Conservation (phyloP, 2,113 vertebrate genomes). For the Seriola rivoliana region DNA sequence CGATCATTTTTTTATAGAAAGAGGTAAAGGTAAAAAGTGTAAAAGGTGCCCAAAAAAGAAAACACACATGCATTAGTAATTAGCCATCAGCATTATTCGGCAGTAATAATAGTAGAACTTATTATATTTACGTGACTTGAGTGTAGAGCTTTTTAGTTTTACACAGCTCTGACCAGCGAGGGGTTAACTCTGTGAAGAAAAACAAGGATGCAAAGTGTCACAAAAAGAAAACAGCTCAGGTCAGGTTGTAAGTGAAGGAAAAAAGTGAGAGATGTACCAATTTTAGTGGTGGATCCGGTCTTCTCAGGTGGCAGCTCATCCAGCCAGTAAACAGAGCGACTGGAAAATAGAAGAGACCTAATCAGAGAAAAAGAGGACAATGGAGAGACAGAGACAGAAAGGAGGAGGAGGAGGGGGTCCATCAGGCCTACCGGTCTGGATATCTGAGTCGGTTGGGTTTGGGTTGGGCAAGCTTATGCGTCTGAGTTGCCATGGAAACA, state of each 20-base stretch:
- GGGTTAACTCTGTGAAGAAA: conserved; percentile 65
- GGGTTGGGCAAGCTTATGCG: conserved; percentile 68
- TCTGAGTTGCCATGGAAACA: conserved; percentile 72
- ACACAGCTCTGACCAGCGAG: conserved; percentile 69
- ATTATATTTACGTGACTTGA: conserved; percentile 66
- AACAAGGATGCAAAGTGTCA: background rate
- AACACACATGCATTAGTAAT: background rate
- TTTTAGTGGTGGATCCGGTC: conserved; percentile 44
- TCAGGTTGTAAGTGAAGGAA: background rate
- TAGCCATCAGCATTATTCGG: background rate
- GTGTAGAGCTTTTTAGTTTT: conserved; percentile 49
- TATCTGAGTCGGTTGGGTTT: conserved; percentile 73
- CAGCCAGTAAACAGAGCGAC: conserved; percentile 83
- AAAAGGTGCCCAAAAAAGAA: background rate
- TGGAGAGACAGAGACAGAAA: too few species aligned
- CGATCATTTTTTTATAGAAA: background rate
- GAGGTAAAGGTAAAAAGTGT: background rate
- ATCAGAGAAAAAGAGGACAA: background rate
- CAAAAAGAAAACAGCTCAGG: background rate
- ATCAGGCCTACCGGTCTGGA: conserved; percentile 74
- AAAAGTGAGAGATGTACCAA: conserved; percentile 45
- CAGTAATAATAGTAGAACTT: background rate
- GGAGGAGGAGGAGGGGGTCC: too few species aligned
- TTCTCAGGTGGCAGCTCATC: conserved; percentile 70
- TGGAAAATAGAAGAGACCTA: conserved; percentile 42